Conservation (phyloP, 2,113 vertebrate genomes). For the Scytalopus superciliaris region DNA sequence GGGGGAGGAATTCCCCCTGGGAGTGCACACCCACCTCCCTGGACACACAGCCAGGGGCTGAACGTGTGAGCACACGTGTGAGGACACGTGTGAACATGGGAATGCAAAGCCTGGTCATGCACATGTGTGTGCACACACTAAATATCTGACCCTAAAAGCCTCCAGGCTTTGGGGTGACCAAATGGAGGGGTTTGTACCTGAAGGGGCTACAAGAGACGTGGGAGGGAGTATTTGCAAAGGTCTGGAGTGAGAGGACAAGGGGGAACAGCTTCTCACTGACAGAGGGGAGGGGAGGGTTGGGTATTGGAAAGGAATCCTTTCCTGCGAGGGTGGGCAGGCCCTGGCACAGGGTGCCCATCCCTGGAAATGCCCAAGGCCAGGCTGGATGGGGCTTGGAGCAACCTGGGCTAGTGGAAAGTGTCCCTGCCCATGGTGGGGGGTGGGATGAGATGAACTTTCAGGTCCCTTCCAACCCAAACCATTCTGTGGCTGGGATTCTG, state of each 20-base stretch:
- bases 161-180: neutral
- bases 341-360: neutral
- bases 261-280: neutral
- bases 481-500: too few relatives aligned
- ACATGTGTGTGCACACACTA: too few relatives aligned
- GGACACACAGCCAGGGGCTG: too few relatives aligned
- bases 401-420: too few relatives aligned
- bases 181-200: neutral
- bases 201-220: neutral
- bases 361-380: neutral
- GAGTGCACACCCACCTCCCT: neutral
- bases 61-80: too few relatives aligned
- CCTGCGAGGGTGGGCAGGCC: neutral
- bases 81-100: too few relatives aligned
- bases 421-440: too few relatives aligned
- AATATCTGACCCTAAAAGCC: neutral
- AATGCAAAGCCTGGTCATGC: too few relatives aligned
- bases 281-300: neutral
- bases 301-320: neutral
- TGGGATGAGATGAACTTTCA: too few relatives aligned
- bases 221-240: neutral
- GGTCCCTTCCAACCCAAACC: too few relatives aligned
- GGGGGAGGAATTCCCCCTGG: too few relatives aligned
- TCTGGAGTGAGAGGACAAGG: neutral
- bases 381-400: neutral